Percentiles rank a stretch among this genome's conserved stretches.
Evolutionary conservation across 2,797 vertebrate genomes (phyloP).

Genomic region (Sciurus vulgaris): DNA sequence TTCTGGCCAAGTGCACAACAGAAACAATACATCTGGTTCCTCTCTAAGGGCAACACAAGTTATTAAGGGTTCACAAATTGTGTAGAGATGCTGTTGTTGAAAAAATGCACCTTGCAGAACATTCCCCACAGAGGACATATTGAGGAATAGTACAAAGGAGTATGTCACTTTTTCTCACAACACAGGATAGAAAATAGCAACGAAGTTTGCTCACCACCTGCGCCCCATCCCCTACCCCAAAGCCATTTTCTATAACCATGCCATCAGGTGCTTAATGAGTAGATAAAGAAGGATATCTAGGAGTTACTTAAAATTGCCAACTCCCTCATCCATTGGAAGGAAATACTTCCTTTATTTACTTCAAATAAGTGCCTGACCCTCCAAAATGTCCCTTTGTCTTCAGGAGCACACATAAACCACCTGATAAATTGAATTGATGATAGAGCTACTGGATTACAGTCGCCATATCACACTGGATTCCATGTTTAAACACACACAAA

Average conservation of each 20-base stretch:
- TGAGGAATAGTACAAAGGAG: not conserved
- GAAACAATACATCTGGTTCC: not conserved
- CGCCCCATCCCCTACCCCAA: not conserved
- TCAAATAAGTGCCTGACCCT: not conserved
- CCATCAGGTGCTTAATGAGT: not conserved
- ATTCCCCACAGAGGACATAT: not conserved
- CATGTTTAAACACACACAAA: not conserved
- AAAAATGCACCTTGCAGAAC: constrained; percentile 22
- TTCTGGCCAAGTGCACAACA: constrained; percentile 3
- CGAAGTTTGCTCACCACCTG: too few species aligned
- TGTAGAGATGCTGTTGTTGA: not conserved
- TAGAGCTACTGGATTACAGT: not conserved
- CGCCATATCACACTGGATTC: not conserved
- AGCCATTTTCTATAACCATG: not conserved
- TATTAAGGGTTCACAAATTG: not conserved
- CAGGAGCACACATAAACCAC: not conserved
- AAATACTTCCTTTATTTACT: not conserved
- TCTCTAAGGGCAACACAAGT: not conserved
- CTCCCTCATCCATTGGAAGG: not conserved
- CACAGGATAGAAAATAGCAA: not conserved
- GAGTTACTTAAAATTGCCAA: constrained; percentile 2
- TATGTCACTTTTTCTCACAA: not conserved
- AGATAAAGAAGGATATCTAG: not conserved
- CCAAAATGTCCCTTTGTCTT: constrained; percentile 15
- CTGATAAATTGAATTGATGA: not conserved